Conservation (phyloP, 1,140 invertebrate species). For the Wasmannia auropunctata region DNA sequence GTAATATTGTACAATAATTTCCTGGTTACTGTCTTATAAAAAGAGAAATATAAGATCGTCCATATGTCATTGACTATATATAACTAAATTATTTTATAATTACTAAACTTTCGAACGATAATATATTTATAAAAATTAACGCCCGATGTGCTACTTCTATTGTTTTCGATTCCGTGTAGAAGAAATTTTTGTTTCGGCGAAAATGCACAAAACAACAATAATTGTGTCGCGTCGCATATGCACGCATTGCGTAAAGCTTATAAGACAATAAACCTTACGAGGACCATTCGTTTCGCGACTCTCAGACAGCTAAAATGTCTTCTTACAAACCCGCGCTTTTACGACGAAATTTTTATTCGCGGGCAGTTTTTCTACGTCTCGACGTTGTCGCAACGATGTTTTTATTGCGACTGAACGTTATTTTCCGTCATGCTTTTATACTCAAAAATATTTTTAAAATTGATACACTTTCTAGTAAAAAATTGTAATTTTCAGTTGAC, state of each 20-base stretch:
- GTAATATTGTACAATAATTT: neutral
- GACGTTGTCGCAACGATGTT: neutral
- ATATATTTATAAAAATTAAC: neutral
- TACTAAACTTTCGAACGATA: neutral
- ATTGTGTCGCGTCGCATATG: neutral
- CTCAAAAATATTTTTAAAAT: neutral
- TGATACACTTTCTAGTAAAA: neutral
- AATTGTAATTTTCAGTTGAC: neutral
- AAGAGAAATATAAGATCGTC: neutral
- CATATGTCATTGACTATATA: neutral
- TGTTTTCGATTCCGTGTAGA: neutral
- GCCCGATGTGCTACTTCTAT: neutral
- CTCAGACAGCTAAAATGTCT: neutral
- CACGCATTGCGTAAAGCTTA: neutral
- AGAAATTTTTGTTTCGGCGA: neutral
- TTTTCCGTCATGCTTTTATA: neutral
- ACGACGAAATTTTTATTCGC: neutral
- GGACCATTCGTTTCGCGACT: neutral
- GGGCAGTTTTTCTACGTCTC: neutral
- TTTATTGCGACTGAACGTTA: neutral
- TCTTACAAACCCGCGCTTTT: neutral
- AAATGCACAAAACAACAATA: neutral
- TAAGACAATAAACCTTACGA: neutral
- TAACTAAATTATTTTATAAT: neutral
- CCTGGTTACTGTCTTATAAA: neutral